Conservation (phyloP, 2,888 invertebrate genomes). For the Sussaba pulchella region DNA sequence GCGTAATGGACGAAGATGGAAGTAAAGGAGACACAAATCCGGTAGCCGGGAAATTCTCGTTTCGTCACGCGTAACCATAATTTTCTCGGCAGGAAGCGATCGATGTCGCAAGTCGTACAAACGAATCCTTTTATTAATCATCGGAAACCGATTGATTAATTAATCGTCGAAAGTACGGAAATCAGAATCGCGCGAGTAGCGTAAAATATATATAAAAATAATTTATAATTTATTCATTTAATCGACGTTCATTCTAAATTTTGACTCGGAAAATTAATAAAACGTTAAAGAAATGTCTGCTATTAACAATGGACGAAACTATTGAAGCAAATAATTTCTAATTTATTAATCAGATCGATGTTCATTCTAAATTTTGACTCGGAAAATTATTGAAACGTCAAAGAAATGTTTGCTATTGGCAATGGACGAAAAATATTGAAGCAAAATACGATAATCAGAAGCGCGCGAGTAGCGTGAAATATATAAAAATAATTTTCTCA, state of each 20-base stretch:
- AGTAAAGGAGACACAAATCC: conserved; percentile 22
- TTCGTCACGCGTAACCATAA: conserved; percentile 50
- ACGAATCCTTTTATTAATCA: conserved; percentile 31
- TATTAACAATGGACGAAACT: too few species aligned
- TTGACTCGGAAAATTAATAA: too few species aligned
- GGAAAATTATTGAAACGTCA: too few species aligned
- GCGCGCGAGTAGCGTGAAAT: neutral
- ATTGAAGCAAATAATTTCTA: conserved; percentile 6
- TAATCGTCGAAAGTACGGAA: conserved; percentile 26
- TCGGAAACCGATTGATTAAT: conserved; percentile 46
- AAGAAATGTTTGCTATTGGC: too few species aligned
- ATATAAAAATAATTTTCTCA: neutral
- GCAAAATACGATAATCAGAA: conserved; percentile 16
- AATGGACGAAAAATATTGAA: too few species aligned
- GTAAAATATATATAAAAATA: neutral
- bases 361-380: neutral
- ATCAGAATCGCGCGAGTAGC: neutral
- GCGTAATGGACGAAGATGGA: conserved; percentile 41
- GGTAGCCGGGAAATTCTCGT: conserved; percentile 48
- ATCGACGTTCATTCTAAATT: neutral
- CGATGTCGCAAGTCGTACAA: conserved; percentile 29
- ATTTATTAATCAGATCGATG: neutral
- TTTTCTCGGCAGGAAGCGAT: conserved; percentile 8
- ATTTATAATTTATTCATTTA: conserved; percentile 12
- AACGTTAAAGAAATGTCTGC: too few species aligned